Evolutionary conservation across 2,797 vertebrate species (phyloP), one percentile per base, ranked within the genome.

Genomic region (Muraenolepis orangiensis): DNA sequence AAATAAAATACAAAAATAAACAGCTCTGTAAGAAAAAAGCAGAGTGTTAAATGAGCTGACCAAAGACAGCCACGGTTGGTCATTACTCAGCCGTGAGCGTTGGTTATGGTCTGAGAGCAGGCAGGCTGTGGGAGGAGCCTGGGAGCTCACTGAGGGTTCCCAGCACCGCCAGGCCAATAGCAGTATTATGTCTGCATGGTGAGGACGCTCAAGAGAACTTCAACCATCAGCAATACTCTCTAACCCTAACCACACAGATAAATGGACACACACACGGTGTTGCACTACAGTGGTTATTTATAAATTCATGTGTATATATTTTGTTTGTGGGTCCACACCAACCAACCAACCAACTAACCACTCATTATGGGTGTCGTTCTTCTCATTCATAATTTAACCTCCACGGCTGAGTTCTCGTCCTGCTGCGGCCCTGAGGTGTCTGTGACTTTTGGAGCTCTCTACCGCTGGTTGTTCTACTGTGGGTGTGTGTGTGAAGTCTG

Each of bases 181-280:
- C 28, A 18, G 3, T 34, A 13, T 26, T 32, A 34, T 12, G 18
- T 74, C 71, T 78, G 80, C 74, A 78, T 85, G 81, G 80, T 32
- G 34, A 80, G 69, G 74, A 72, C 74, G 61, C 70, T 28, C 34
- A 76, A 40, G 77, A 76, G 74, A 80, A 84, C 81, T 73, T 81
- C 51, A 57, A 51, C 78, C 82, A 31, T 40, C 72, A 81, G 76
- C 86, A 86, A 83, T 83, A 82, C 86, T 83, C 80, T 87, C 32
- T 34, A n/a, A n/a, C n/a, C n/a, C n/a, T n/a, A n/a, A 46, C 16
- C 72, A 73, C 51, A 73, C 28, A 73, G 20, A 13, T 69, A 51
- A 38, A 28, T 70, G 67, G 67, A 66, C 73, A 36, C 70, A 66
- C 69, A 69, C 75, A 78, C 69, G 71, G n/a, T n/a, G n/a, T n/a